phyloP scores from a whole-genome alignment of 2,113 vertebrate species.

The Martes martes region DNA sequence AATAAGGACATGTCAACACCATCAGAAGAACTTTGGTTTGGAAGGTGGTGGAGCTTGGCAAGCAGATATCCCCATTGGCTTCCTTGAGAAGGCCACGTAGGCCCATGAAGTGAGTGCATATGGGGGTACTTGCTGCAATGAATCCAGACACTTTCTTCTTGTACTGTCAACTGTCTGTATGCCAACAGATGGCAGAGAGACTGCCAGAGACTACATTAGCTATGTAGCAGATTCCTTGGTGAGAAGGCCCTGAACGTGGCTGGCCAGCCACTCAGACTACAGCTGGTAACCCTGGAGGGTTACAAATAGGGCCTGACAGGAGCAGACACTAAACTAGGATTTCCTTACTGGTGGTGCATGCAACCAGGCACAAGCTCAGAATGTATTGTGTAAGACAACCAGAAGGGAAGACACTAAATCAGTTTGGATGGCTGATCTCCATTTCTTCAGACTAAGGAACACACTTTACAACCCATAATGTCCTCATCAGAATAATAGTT shows the following conservation, averaged over 20 bases:
- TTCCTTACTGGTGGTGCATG: background rate
- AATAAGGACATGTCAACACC: background rate
- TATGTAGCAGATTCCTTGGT: background rate
- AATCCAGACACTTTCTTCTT: background rate
- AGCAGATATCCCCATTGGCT: background rate
- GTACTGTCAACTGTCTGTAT: background rate
- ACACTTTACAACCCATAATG: background rate
- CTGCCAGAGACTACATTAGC: background rate
- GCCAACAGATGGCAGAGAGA: background rate
- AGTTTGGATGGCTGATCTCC: background rate
- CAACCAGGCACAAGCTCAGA: background rate
- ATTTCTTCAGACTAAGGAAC: background rate
- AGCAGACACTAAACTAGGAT: background rate
- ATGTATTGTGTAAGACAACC: background rate
- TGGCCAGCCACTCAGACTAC: background rate
- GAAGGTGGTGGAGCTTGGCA: background rate
- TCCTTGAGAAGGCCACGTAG: background rate
- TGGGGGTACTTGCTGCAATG: background rate
- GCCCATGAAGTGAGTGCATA: background rate
- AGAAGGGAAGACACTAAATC: background rate
- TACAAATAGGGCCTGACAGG: background rate
- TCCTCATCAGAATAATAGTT: background rate
- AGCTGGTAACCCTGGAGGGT: background rate
- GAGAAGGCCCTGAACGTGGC: background rate
- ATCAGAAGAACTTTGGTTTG: background rate